phyloP scores from a whole-genome alignment of 2,888 invertebrate genomes.

The Drosophila macrothrix region DNA sequence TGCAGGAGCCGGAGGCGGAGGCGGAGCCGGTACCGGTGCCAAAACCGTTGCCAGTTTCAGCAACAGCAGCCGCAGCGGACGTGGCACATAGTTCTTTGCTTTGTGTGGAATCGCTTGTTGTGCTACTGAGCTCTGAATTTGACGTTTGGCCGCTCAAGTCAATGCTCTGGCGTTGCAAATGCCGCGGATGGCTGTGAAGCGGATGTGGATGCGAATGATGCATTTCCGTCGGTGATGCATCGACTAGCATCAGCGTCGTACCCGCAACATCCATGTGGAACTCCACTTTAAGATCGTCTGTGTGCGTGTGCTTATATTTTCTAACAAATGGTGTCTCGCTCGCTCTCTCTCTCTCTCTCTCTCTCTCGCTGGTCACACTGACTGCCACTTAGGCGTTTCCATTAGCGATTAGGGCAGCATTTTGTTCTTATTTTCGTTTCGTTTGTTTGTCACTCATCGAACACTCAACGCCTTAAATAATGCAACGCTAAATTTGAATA shows the following conservation, averaged over 20 bases:
- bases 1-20: neutral
- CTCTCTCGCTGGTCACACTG: conserved; percentile 4
- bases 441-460: conserved; percentile 25
- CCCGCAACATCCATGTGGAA: conserved; percentile 77
- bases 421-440: conserved; percentile 1
- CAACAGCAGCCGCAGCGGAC: conserved; percentile 9
- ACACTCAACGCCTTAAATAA: conserved; percentile 32
- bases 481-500: conserved; percentile 39
- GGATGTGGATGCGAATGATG: conserved; percentile 50
- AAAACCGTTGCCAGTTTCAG: neutral
- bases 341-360: neutral
- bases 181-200: conserved; percentile 39
- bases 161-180: conserved; percentile 65
- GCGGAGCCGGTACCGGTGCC: neutral
- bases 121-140: conserved; percentile 22
- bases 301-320: neutral
- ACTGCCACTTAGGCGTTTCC: conserved; percentile 4
- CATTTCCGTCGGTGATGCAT: conserved; percentile 56
- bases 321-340: neutral
- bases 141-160: conserved; percentile 45
- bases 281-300: conserved; percentile 22
- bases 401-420: conserved; percentile 19
- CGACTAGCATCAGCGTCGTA: conserved; percentile 77
- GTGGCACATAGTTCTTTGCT: conserved; percentile 4
- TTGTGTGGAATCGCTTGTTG: conserved; percentile 10